Evolutionary conservation across 2,888 invertebrate genomes (phyloP).

Genomic region (Drepanosiphum platanoidis): DNA sequence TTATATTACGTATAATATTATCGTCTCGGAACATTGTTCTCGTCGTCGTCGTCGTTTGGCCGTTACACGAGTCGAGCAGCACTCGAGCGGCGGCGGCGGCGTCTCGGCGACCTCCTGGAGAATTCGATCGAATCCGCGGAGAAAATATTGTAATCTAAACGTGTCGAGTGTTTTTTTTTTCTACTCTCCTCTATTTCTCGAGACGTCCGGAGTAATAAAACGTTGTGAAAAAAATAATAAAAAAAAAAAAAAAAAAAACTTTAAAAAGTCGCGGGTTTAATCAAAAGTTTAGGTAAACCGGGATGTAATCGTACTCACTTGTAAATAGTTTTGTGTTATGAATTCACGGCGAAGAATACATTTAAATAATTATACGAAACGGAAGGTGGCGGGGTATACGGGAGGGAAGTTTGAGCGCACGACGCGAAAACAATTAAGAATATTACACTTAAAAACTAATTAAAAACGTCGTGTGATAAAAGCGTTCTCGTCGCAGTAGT

Average conservation of each 20-base stretch:
- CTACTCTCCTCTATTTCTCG: not conserved
- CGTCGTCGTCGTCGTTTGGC: no score
- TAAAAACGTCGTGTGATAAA: not conserved
- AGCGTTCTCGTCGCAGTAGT: no score
- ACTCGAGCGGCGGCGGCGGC: no score
- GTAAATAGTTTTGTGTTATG: not conserved
- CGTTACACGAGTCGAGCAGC: no score
- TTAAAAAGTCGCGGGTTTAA: not conserved
- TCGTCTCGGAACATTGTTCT: no score
- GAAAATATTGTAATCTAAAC: no score
- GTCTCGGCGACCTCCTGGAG: no score
- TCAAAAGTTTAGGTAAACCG: not conserved
- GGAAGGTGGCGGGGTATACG: not conserved
- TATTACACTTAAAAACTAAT: not conserved
- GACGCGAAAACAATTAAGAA: not conserved
- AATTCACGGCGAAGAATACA: not conserved
- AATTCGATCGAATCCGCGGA: no score
- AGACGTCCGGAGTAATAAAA: not conserved
- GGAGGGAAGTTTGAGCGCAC: no score
- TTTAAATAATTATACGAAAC: not conserved
- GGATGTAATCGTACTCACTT: not conserved
- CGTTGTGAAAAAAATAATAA: not conserved
- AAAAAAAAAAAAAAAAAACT: no score
- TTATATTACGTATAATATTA: no score
- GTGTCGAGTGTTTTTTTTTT: not conserved